phyloP scores from a whole-genome alignment of 2,113 vertebrate genomes.

The Otis tarda region DNA sequence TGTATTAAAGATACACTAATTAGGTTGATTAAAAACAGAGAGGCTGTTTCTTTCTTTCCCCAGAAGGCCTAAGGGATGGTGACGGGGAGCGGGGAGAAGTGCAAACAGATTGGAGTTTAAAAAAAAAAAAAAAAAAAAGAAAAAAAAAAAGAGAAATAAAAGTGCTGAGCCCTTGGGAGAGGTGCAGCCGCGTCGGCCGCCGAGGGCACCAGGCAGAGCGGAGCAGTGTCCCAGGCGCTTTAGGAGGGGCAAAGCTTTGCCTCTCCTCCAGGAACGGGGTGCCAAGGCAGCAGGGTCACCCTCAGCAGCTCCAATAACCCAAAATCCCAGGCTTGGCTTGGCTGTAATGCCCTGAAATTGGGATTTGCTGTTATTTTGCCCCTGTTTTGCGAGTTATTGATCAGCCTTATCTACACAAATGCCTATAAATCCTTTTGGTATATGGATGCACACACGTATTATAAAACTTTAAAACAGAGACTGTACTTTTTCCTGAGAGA shows the following conservation, averaged over 20 bases:
- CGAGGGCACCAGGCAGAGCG: neutral
- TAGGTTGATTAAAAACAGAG: constrained; percentile 74
- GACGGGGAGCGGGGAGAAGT: neutral
- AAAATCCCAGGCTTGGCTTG: neutral
- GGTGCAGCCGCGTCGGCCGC: neutral
- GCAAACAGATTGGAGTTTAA: constrained; percentile 52
- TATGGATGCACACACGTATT: accelerated
- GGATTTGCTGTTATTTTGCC: neutral
- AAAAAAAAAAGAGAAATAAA: neutral
- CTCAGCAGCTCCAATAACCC: neutral
- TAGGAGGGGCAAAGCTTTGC: neutral
- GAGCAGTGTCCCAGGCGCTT: accelerated
- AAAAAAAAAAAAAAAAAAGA: too few relatives aligned
- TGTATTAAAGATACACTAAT: constrained; percentile 75
- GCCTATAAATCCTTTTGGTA: neutral
- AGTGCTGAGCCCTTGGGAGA: neutral
- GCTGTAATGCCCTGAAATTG: neutral
- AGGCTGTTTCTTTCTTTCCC: constrained; percentile 64
- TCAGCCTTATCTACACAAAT: neutral
- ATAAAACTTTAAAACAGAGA: neutral
- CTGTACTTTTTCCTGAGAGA: neutral
- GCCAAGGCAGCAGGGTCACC: neutral
- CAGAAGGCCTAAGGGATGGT: constrained; percentile 43
- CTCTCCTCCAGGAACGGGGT: neutral
- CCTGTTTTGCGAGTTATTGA: neutral